phyloP scores from a whole-genome alignment of 2,797 vertebrate genomes.

The Tragopan temminckii region DNA sequence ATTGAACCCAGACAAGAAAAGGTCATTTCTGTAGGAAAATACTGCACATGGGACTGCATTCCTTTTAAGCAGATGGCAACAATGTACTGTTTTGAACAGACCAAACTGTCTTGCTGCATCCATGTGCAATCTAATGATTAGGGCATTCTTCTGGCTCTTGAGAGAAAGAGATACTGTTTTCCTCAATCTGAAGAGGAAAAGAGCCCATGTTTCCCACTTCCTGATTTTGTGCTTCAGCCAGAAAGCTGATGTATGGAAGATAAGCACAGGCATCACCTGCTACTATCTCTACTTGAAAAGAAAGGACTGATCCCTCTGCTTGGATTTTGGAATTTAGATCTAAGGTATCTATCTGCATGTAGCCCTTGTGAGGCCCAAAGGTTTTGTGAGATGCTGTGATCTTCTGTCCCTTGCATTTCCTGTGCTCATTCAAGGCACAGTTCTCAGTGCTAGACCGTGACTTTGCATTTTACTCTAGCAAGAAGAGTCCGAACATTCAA shows the following conservation, averaged over 20 bases:
- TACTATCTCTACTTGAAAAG: background rate
- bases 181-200: background rate
- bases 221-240: background rate
- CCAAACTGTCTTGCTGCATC: slow-evolving; percentile 27
- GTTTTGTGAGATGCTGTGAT: background rate
- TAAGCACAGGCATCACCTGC: background rate
- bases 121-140: background rate
- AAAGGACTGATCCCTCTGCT: background rate
- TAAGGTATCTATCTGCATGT: rapidly evolving
- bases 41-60: background rate
- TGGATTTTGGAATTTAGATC: background rate
- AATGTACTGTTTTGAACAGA: background rate
- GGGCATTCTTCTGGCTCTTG: background rate
- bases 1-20: background rate
- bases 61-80: slow-evolving; percentile 7
- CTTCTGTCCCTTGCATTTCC: too few species aligned
- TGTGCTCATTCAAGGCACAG: too few species aligned
- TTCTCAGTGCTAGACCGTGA: background rate
- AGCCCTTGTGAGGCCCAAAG: background rate
- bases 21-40: slow-evolving; percentile 10
- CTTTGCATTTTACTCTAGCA: background rate
- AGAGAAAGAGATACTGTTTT: background rate
- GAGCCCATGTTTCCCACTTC: background rate
- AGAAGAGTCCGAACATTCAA: background rate
- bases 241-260: background rate